phyloP scores from a whole-genome alignment of 2,888 invertebrate species.

The Clusia tigrina region DNA sequence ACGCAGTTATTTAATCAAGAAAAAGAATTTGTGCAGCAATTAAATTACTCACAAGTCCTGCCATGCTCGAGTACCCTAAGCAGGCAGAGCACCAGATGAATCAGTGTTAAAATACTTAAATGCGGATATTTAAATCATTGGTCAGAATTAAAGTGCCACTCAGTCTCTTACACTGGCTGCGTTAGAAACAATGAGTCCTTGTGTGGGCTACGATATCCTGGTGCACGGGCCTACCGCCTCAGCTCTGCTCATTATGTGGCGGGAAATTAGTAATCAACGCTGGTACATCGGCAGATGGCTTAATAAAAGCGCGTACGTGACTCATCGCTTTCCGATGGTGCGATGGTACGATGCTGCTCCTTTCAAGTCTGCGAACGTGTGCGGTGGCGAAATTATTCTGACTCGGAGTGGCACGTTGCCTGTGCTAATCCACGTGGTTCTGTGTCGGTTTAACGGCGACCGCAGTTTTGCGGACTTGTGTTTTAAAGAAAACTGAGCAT shows the following conservation, averaged over 20 bases:
- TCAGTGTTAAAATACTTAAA: too few species aligned
- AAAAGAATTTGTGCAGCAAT: too few species aligned
- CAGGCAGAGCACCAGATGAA: too few species aligned
- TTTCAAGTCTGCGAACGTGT: slow-evolving; percentile 19
- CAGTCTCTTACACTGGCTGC: too few species aligned
- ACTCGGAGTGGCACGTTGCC: slow-evolving; percentile 1
- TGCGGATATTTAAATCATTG: too few species aligned
- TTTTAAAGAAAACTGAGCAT: neutral
- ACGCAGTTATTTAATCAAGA: too few species aligned
- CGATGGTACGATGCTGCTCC: too few species aligned
- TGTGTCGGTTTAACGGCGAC: neutral
- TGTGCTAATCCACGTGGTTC: slow-evolving; percentile 7
- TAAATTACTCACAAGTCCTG: too few species aligned
- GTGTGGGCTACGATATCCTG: neutral
- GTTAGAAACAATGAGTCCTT: too few species aligned
- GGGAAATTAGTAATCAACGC: slow-evolving; percentile 62
- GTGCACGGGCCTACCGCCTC: neutral
- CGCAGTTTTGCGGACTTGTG: slow-evolving; percentile 3
- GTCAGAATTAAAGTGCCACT: too few species aligned
- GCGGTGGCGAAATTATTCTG: neutral
- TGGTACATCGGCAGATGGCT: slow-evolving; percentile 56
- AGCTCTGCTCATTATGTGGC: slow-evolving; percentile 33
- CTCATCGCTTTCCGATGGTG: slow-evolving; percentile 35
- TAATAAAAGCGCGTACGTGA: slow-evolving; percentile 63
- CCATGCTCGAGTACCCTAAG: too few species aligned